phyloP scores from a whole-genome alignment of 1,140 invertebrate genomes.

The Zaprionus tsacasi region DNA sequence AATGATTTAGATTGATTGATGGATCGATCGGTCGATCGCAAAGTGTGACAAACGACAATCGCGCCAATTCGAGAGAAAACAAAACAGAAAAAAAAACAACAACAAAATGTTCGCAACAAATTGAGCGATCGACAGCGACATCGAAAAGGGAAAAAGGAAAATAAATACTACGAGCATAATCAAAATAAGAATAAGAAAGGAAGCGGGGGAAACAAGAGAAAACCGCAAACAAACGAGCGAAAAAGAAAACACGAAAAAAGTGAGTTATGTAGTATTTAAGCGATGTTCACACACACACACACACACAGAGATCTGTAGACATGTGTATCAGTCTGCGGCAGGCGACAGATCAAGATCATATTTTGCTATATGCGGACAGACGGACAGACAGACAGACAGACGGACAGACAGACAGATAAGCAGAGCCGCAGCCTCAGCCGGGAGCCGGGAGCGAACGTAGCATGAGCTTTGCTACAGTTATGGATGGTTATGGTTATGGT shows the following conservation, averaged over 20 bases:
- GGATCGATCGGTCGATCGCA: slow-evolving; percentile 27
- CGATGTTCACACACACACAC: not conserved
- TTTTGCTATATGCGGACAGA: slow-evolving; percentile 18
- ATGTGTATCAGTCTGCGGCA: not conserved
- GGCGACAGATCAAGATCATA: slow-evolving; percentile 28
- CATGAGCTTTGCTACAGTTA: slow-evolving; percentile 42
- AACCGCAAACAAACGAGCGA: slow-evolving; percentile 54
- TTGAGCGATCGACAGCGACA: slow-evolving; percentile 36
- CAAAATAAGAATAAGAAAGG: slow-evolving; percentile 22
- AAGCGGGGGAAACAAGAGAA: slow-evolving; percentile 14
- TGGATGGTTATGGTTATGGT: slow-evolving; percentile 44
- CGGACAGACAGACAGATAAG: slow-evolving; percentile 13
- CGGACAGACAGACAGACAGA: slow-evolving; percentile 8
- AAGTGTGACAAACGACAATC: slow-evolving; percentile 15
- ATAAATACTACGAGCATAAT: slow-evolving; percentile 12
- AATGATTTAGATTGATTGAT: slow-evolving; percentile 37
- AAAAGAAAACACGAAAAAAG: slow-evolving; percentile 52
- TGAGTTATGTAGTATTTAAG: slow-evolving; percentile 67
- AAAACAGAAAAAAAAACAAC: not conserved
- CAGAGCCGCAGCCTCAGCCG: not conserved
- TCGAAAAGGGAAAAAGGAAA: slow-evolving; percentile 9
- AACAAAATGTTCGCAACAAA: slow-evolving; percentile 43
- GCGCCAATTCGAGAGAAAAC: not conserved
- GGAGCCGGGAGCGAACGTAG: slow-evolving; percentile 1
- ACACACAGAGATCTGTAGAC: slow-evolving; percentile 2